Conservation (phyloP, 2,113 vertebrate species). For the Cyanoramphus novaezelandiae region DNA sequence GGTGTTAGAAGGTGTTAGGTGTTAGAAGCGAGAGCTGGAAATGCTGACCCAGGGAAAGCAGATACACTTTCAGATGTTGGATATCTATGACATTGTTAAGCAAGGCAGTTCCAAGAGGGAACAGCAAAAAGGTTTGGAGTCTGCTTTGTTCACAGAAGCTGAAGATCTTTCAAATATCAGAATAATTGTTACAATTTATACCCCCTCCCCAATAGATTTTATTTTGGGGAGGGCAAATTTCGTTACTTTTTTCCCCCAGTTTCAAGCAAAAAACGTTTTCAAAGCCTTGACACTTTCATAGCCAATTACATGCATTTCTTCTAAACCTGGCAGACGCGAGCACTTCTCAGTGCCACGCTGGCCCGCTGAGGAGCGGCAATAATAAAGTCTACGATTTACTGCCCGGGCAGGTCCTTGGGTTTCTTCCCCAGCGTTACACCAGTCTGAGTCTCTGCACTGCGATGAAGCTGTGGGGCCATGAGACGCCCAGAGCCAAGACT, state of each 20-base stretch:
- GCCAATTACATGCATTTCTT: not conserved
- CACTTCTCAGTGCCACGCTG: not conserved
- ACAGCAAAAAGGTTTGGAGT: not conserved
- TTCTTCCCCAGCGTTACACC: not conserved
- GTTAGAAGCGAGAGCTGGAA: not conserved
- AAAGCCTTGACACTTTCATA: not conserved
- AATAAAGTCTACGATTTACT: not conserved
- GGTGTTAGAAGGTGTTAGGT: fast-evolving
- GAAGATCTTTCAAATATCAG: not conserved
- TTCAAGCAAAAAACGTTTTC: not conserved
- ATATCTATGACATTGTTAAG: not conserved
- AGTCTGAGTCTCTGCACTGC: not conserved
- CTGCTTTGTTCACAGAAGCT: not conserved
- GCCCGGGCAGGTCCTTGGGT: not conserved
- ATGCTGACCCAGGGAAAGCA: not conserved
- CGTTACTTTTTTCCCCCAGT: not conserved
- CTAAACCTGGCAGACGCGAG: not conserved
- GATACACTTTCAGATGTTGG: not conserved
- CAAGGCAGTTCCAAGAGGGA: not conserved
- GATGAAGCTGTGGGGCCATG: not conserved
- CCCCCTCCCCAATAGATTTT: not conserved
- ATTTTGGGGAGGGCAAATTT: not conserved
- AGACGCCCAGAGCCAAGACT: not conserved
- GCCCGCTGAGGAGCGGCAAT: not conserved
- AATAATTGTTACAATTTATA: not conserved